These are phyloP conservation scores for Psammodynastes pulverulentus DNA, from an alignment of 2,113 vertebrate genomes.

Conservation along the genomic window DNA sequence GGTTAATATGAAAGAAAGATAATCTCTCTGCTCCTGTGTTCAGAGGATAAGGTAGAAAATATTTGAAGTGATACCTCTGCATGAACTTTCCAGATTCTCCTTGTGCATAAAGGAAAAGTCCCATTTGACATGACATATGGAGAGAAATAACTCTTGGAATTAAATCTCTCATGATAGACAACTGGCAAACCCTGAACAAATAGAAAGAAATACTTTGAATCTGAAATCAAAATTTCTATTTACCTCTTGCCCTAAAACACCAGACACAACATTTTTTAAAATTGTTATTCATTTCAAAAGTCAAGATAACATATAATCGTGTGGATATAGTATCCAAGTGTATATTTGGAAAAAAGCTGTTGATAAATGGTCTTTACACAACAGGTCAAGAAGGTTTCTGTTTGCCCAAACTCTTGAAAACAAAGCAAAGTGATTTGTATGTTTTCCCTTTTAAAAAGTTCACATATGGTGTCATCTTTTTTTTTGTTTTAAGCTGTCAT, in stretches of 20 bases:
- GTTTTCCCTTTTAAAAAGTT: conserved; percentile 23
- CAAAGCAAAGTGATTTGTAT: conserved; percentile 24
- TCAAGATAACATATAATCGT: not conserved
- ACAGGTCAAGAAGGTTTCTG: not conserved
- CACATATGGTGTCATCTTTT: conserved; percentile 42
- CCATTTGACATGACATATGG: not conserved
- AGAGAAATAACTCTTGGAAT: not conserved
- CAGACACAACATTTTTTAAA: conserved; percentile 4
- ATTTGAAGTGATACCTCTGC: not conserved
- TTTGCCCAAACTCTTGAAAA: conserved; percentile 30
- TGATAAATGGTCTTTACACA: conserved; percentile 10
- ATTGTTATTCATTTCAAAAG: conserved; percentile 19
- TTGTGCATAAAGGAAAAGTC: not conserved
- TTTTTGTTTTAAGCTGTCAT: conserved; percentile 38
- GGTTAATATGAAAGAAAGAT: not conserved
- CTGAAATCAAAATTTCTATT: not conserved
- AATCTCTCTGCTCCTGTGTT: not conserved
- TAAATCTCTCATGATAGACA: not conserved
- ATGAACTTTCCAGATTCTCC: not conserved
- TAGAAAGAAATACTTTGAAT: not conserved
- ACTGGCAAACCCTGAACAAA: not conserved
- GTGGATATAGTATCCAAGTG: not conserved
- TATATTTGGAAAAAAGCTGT: not conserved
- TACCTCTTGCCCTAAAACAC: not conserved
- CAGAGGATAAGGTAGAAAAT: not conserved